These are phyloP conservation scores for Procambarus clarkii DNA, from an alignment of 1,140 invertebrate species.

Conservation along the genomic window DNA sequence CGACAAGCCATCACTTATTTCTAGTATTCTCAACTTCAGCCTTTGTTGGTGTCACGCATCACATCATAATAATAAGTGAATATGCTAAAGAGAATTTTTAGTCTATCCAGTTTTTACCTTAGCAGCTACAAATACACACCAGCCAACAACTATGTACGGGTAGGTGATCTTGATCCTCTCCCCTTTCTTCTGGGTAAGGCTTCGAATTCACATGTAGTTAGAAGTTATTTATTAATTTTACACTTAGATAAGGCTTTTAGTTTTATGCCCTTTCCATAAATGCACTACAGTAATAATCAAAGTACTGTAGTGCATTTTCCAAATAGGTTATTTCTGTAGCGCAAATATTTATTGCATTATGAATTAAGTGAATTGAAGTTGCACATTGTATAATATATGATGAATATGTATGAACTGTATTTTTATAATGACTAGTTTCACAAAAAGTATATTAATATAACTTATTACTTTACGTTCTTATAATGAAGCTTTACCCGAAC, in stretches of 20 bases:
- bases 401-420: not conserved
- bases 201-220: constrained; percentile 1
- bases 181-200: not conserved
- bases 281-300: not conserved
- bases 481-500: not conserved
- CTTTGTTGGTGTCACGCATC: not conserved
- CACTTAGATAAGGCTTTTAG: not conserved
- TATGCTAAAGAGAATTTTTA: not conserved
- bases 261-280: not conserved
- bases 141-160: constrained; percentile 4
- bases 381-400: not conserved
- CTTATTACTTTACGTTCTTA: not conserved
- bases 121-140: not conserved
- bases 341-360: not conserved
- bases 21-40: not conserved
- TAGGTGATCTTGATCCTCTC: not conserved
- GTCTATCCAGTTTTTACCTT: not conserved
- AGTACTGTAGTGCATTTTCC: not conserved
- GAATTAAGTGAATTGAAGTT: not conserved
- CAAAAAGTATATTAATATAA: not conserved
- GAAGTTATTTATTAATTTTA: not conserved
- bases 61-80: not conserved
- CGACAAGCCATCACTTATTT: not conserved
- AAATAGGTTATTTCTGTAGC: not conserved
- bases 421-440: not conserved